Base-by-base conservation (phyloP, 2,797 vertebrate genomes). In the Diglossa cyanea region DNA sequence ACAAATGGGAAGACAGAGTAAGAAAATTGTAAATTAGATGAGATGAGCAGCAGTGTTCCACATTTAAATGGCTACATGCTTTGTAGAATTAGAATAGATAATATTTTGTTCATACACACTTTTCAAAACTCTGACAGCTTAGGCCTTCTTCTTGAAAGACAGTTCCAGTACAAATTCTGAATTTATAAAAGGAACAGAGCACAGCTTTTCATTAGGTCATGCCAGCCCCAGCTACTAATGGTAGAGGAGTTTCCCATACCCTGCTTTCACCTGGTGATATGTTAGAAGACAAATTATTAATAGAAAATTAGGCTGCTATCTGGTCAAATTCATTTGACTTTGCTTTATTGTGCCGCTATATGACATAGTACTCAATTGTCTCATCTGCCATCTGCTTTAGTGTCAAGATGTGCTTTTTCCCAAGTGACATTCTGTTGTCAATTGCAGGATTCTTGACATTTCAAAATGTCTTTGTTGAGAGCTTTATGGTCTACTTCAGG, bases 311-410 rank as follows among this genome's bases (percentile, higher is more conserved):
- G 47, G n/a, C 28, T 67, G 26, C 35, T 88, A 74, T 81, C 68
- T 68, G 82, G 86, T 93, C 72, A 76, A 65, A 72, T 68, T 68
- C 63, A 28, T 55, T 23, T 16, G 23, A 24, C 42, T 91, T 94
- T 9, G 2, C 57, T 80, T 94, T 76, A 70, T 57, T 74, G 79
- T 65, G 40, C 35, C 66, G 57, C 58, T 83, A 80, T 1, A 10
- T 93, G 87, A 87, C 91, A 94, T 50, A 90, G 57, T 30, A 62
- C 76, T 93, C 91, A 92, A 83, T 86, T 95, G 93, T 91, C 68
- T 96, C 79, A 67, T 90, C 79, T 77, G 65, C 95, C 95, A 96
- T 96, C 94, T 95, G 96, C 76, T 95, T 94, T 71, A 51, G 93
- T 93, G 93, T 94, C 94, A 95, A 95, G 82, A 96, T 75, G 82